Conservation (phyloP, 2,888 invertebrate genomes). For the Cataglyphis albicans region DNA sequence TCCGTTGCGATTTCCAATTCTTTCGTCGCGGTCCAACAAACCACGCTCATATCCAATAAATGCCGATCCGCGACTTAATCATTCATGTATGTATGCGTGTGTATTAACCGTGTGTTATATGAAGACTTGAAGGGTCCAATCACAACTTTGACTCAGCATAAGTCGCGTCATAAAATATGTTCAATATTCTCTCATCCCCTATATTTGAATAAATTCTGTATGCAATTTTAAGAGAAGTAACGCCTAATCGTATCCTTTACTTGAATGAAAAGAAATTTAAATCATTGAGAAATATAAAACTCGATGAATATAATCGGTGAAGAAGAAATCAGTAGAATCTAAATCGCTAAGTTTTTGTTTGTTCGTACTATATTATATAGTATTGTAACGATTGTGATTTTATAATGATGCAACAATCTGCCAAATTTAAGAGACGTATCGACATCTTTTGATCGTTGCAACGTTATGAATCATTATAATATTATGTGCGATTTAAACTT, state of each 20-base stretch:
- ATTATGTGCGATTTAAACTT: constrained; percentile 4
- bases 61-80: constrained; percentile 33
- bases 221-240: constrained; percentile 29
- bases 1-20: constrained; percentile 21
- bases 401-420: constrained; percentile 19
- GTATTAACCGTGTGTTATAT: constrained; percentile 38
- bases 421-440: background rate
- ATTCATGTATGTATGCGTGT: constrained; percentile 6
- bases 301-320: background rate
- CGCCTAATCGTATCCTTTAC: constrained; percentile 26
- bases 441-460: constrained; percentile 8
- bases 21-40: constrained; percentile 2
- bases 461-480: constrained; percentile 22
- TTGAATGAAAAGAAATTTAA: background rate
- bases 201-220: constrained; percentile 22
- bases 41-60: background rate
- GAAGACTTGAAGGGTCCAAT: constrained; percentile 72
- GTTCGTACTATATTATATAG: constrained; percentile 3
- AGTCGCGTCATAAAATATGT: constrained; percentile 29
- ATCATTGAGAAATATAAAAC: constrained; percentile 7
- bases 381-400: constrained; percentile 11
- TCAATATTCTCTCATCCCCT: background rate
- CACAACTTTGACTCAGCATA: constrained; percentile 57
- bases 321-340: background rate
- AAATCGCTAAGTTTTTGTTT: constrained; percentile 25